Evolutionary conservation across 2,113 vertebrate genomes (phyloP), one percentile per base, ranked within the genome.

Genomic region (Ginglymostoma cirratum): DNA sequence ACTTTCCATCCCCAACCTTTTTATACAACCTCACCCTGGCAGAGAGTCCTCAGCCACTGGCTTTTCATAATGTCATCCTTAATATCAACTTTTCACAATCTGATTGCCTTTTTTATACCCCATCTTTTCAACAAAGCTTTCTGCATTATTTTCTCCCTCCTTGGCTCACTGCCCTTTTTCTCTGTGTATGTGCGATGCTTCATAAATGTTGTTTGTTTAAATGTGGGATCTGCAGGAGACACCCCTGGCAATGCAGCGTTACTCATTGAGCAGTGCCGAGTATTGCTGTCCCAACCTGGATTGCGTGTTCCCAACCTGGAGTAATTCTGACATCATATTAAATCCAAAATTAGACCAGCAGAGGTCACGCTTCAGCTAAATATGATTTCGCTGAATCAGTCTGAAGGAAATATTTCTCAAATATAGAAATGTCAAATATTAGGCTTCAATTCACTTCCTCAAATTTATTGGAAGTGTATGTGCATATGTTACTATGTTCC

Each of bases 261-360:
- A 8, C 55, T 55, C 55, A 55, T 55, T 55, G 55, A 55, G 55
- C 55, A 55, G 55, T 4, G 55, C 55, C 6, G 55, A 55, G 55
- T 55, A 55, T 55, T 55, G 8, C 4, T 55, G 55, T 7, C 55
- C 55, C 55, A 55, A 55, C 8, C 55, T 55, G 8, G 55, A 55
- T 6, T 5, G 55, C 6, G 55, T 55, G 55, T 55, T 55, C 55
- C 5, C 5, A 55, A 3, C 55, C 55, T 7, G 55, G 55, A 55
- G 55, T 4, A 55, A 55, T 55, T 55, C 55, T 55, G 5, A 55
- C 55, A 55, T 55, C 55, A 5, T 55, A 55, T 8, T 55, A 98
- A 97, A 98, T 99, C 98, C 98, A 98, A 98, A 96, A 98, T 98
- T 96, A 98, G 97, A 97, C 98, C 98, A 98, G 98, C 98, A 97